A percentile compares a stretch with the other conserved stretches of the same genome.
Conservation (phyloP, 2,113 vertebrate genomes). For the Catharus fuscescens region DNA sequence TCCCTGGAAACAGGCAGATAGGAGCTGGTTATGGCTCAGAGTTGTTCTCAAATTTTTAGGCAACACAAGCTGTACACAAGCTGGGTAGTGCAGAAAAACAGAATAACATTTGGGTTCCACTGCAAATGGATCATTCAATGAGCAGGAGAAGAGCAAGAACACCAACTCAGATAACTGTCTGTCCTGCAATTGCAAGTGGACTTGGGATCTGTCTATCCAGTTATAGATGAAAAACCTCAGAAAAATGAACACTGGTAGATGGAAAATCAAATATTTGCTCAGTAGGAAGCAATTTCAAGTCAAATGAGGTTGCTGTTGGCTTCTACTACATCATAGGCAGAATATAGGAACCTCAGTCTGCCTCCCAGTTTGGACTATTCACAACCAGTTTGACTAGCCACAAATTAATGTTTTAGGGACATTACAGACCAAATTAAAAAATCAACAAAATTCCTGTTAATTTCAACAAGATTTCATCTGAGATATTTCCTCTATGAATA, state of each 20-base stretch:
- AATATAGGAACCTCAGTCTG: not conserved
- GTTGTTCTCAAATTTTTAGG: not conserved
- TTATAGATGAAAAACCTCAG: not conserved
- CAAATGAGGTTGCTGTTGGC: not conserved
- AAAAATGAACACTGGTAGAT: not conserved
- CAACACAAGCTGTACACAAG: not conserved
- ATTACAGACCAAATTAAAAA: not conserved
- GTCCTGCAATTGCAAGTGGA: not conserved
- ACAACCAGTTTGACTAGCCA: not conserved
- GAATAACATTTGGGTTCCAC: not conserved
- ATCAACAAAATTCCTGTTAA: not conserved
- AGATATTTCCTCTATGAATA: not conserved
- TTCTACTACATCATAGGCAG: not conserved
- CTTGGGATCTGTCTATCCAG: not conserved
- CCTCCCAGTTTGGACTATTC: not conserved
- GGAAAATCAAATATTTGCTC: not conserved
- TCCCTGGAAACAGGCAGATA: not conserved
- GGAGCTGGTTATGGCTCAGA: not conserved
- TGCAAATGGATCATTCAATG: not conserved
- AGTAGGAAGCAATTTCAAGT: not conserved
- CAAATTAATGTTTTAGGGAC: not conserved
- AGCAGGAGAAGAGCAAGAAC: not conserved
- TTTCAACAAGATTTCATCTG: not conserved
- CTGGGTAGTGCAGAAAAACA: not conserved
- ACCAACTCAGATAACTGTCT: not conserved